Evolutionary conservation across 2,113 vertebrate genomes (phyloP).

Genomic region (Halichoeres trimaculatus): DNA sequence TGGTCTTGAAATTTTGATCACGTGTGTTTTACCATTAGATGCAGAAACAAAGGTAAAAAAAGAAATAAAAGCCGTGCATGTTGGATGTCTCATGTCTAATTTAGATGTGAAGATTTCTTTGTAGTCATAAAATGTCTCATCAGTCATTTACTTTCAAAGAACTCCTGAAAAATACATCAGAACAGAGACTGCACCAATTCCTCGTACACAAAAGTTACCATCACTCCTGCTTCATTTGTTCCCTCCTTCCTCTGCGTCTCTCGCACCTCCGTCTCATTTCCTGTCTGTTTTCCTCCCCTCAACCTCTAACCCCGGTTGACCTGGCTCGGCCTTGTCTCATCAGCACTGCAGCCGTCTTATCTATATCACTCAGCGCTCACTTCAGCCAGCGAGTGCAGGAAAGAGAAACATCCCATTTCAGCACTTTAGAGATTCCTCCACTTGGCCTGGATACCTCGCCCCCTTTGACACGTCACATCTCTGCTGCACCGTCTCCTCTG

Average conservation of each 20-base stretch:
- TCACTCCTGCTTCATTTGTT: slow-evolving; percentile 28
- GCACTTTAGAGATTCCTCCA: slow-evolving; percentile 50
- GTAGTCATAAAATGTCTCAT: too few relatives aligned
- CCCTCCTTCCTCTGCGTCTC: slow-evolving; percentile 9
- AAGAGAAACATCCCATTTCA: slow-evolving; percentile 46
- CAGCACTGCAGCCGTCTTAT: slow-evolving; percentile 50
- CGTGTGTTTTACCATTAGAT: too few relatives aligned
- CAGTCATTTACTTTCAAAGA: too few relatives aligned
- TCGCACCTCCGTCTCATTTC: slow-evolving; percentile 40
- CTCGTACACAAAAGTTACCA: not conserved
- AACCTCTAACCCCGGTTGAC: slow-evolving; percentile 62
- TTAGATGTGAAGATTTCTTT: too few relatives aligned
- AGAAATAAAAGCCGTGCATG: too few relatives aligned
- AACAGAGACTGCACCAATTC: too few relatives aligned
- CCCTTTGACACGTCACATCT: slow-evolving; percentile 1
- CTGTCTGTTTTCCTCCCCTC: slow-evolving; percentile 55
- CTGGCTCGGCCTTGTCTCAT: slow-evolving; percentile 28
- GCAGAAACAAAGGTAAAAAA: too few relatives aligned
- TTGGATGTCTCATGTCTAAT: too few relatives aligned
- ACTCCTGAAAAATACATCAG: too few relatives aligned
- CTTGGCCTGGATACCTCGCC: slow-evolving; percentile 45
- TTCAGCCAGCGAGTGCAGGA: slow-evolving; percentile 48
- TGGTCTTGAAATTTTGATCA: too few relatives aligned
- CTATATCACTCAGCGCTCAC: slow-evolving; percentile 54
- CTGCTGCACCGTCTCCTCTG: slow-evolving; percentile 28